These are phyloP conservation scores for Chaitophorus viminalis DNA, from an alignment of 2,888 invertebrate genomes.

Conservation along the genomic window DNA sequence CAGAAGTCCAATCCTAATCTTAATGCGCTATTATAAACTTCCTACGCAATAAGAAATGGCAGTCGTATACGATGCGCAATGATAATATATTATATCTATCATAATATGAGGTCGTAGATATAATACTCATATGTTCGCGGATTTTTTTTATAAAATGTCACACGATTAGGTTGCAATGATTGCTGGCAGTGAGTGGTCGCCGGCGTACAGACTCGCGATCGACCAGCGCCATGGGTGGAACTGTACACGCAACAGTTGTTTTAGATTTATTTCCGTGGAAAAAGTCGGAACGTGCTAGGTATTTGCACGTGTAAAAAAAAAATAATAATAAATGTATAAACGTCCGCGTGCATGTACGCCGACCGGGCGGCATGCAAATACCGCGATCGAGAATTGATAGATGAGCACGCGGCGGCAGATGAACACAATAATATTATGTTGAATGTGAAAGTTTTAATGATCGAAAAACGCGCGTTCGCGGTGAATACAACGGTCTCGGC, in stretches of 20 bases:
- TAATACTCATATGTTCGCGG: not conserved
- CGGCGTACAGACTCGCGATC: too few species aligned
- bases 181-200: too few species aligned
- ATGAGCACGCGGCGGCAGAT: constrained; percentile 5
- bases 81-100: too few species aligned
- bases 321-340: not conserved
- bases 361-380: not conserved
- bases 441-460: constrained; percentile 45
- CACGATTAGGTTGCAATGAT: not conserved
- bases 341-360: not conserved
- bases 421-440: not conserved
- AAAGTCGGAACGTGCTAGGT: too few species aligned
- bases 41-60: constrained; percentile 25
- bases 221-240: too few species aligned
- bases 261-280: too few species aligned
- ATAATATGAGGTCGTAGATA: not conserved
- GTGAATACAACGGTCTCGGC: not conserved
- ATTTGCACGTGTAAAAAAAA: not conserved
- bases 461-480: constrained; percentile 6
- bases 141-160: not conserved
- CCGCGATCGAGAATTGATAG: constrained; percentile 13
- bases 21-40: constrained; percentile 32
- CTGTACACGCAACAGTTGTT: too few species aligned
- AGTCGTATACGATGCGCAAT: not conserved
- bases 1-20: constrained; percentile 32